A percentile compares a stretch with the other conserved stretches of the same genome.
Conservation (phyloP, 2,888 invertebrate genomes). For the Cheilosia grossa region DNA sequence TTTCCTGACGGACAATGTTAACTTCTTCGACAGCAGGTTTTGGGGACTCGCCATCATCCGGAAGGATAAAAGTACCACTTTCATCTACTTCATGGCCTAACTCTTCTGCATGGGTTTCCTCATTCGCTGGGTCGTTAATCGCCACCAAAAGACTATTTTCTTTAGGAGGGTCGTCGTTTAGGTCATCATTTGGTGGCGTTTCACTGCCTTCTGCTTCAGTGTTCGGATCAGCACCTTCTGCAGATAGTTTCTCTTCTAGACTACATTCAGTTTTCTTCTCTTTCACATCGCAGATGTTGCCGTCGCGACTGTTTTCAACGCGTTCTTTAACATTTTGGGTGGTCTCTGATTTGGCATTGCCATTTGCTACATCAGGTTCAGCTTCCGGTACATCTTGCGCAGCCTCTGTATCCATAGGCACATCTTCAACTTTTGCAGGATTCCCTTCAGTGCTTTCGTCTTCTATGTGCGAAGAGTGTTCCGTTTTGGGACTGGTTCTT, state of each 20-base stretch:
- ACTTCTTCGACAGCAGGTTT: conserved; percentile 9
- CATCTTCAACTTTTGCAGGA: background rate
- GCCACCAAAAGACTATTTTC: background rate
- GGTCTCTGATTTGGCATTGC: no score
- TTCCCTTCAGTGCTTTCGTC: background rate
- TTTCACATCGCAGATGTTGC: background rate
- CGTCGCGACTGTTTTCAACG: background rate
- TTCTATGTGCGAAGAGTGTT: background rate
- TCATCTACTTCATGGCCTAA: background rate
- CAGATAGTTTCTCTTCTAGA: background rate
- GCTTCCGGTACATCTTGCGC: background rate
- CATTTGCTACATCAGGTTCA: background rate
- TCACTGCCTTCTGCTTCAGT: background rate
- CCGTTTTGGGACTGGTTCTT: background rate
- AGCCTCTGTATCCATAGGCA: background rate
- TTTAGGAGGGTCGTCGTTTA: background rate
- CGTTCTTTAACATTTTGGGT: background rate
- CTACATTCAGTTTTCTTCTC: background rate
- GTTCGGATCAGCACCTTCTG: background rate
- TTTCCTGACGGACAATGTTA: background rate
- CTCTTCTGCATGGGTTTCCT: background rate
- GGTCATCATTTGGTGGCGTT: background rate
- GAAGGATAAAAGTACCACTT: background rate
- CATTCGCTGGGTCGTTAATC: background rate
- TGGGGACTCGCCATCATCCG: conserved; percentile 3